Evolutionary conservation across 2,797 vertebrate species (phyloP), one percentile per base, ranked within the genome.

Genomic region (Cercopithecus hamlyni): DNA sequence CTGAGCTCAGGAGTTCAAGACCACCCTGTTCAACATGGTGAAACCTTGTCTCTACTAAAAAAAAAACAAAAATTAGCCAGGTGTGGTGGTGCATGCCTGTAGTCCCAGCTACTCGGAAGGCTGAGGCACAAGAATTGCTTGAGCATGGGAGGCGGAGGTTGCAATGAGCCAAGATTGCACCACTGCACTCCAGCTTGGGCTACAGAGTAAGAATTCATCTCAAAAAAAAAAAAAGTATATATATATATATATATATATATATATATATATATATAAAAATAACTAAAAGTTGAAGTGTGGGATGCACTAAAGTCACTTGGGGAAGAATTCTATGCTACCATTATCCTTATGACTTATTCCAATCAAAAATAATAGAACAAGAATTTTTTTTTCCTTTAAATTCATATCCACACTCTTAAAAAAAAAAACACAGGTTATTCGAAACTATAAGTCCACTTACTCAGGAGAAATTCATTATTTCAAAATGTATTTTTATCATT

Each of bases 341-440:
- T 36, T 61, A 73, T 77, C 41, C 22, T 36, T 22, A 50, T 14
- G 79, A 57, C n/a, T 58, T 8, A 87, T 11, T 57, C 33, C 33
- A 80, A 83, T 92, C 12, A 95, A 97, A 97, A 92, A 48, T 70
- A 90, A 92, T 2, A 96, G 1, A 87, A 90, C 20, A 57, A 30
- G 7, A 19, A 5, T 57, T 82, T 90, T 52, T 73, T 73, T 88
- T 61, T 26, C 10, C n/a, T 72, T 70, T 72, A 72, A 91, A 72
- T 92, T 97, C 22, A 73, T 80, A 94, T 67, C 39, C 41, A 82
- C 14, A 73, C 19, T 80, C 87, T 90, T 72, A 94, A 94, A 91
- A 67, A 93, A 76, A 15, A 91, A 67, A 93, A 76, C 20, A 92
- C 33, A 97, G 20, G 9, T 84, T 39, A 92, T 64, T 61, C 58